phyloP scores from a whole-genome alignment of 2,888 invertebrate genomes.

The Deroplatys truncata region DNA sequence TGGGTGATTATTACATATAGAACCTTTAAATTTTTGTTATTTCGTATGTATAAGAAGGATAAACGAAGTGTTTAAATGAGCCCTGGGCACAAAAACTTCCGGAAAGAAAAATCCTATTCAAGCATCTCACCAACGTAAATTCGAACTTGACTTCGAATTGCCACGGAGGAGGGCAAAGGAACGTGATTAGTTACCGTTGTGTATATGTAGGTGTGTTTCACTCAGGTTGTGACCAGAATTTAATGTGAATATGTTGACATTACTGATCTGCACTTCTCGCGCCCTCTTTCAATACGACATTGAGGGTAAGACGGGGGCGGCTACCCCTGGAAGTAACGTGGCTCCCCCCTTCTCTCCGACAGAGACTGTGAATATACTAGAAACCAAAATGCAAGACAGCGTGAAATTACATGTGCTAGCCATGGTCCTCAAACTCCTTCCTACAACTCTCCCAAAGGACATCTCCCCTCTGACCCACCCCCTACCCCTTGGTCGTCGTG shows the following conservation, averaged over 20 bases:
- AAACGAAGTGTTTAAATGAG: no score
- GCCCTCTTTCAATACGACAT: background rate
- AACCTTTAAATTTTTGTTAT: no score
- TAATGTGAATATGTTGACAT: background rate
- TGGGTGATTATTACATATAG: no score
- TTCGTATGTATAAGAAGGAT: no score
- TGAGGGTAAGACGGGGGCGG: background rate
- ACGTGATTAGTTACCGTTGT: no score
- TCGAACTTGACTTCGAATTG: no score
- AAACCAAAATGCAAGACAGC: constrained; percentile 48
- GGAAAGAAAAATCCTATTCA: no score
- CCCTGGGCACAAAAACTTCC: no score
- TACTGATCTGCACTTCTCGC: background rate
- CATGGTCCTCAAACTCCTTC: constrained; percentile 3
- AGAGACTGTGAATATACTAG: constrained; percentile 22
- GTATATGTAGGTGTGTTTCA: no score
- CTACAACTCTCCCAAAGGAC: constrained; percentile 19
- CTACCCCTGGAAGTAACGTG: background rate
- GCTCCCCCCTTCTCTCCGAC: background rate
- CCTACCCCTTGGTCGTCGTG: constrained; percentile 33
- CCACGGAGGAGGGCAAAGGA: no score
- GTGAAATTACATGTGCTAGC: constrained; percentile 49
- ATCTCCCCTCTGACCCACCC: constrained; percentile 37
- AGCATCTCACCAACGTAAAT: no score
- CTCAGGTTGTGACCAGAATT: background rate